Percentiles rank a stretch among this genome's conserved stretches.
These are phyloP conservation scores for Pemphigus obesinymphae DNA, from an alignment of 1,140 invertebrate genomes.

Conservation along the genomic window DNA sequence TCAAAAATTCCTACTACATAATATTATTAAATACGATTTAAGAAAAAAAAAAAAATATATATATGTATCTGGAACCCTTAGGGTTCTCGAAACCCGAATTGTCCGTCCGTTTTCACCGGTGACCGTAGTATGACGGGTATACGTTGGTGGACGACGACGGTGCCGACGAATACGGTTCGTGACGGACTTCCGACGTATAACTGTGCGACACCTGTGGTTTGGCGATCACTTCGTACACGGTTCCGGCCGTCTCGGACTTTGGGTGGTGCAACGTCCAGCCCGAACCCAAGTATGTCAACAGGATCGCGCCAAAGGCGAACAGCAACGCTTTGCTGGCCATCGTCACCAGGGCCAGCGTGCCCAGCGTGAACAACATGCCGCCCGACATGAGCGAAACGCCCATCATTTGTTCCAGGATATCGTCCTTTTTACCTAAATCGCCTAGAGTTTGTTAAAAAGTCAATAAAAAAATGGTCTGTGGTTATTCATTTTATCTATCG, in stretches of 20 bases:
- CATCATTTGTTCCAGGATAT: constrained; percentile 50
- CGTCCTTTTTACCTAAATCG: constrained; percentile 48
- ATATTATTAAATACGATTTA: no score
- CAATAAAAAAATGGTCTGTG: no score
- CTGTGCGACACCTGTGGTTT: constrained; percentile 69
- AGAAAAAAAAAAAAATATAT: neutral
- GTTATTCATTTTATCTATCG: no score
- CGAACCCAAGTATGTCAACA: constrained; percentile 60
- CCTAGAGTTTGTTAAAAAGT: no score
- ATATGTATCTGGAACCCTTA: no score
- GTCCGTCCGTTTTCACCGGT: no score
- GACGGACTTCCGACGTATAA: constrained; percentile 65
- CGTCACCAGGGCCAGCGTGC: constrained; percentile 65
- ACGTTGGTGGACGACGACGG: neutral
- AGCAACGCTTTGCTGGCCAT: constrained; percentile 76
- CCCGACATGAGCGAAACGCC: constrained; percentile 55
- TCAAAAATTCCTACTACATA: no score
- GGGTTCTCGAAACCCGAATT: no score
- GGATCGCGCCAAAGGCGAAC: constrained; percentile 71
- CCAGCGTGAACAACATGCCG: constrained; percentile 65
- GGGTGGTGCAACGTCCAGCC: neutral
- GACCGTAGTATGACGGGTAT: neutral
- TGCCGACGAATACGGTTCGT: constrained; percentile 47
- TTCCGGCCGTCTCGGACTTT: constrained; percentile 57
- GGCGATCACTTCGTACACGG: constrained; percentile 74